Evolutionary conservation across 2,113 vertebrate genomes (phyloP).

Genomic region (Leucopsar rothschildi): DNA sequence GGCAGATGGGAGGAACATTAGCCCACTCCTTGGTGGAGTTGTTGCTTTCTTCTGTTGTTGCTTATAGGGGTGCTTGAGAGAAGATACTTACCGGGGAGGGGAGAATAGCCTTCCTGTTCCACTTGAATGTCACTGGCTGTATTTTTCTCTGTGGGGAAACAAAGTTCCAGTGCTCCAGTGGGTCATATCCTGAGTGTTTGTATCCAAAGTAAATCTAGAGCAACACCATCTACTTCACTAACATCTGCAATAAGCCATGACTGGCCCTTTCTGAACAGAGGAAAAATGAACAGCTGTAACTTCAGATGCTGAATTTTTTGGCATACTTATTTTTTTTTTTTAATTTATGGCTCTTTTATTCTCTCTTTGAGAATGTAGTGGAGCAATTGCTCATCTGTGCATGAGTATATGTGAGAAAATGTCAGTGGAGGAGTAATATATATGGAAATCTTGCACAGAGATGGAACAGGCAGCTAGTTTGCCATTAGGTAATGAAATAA

Average conservation of each 20-base stretch:
- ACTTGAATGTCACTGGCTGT: not conserved
- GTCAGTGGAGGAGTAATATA: not conserved
- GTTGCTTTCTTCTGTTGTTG: not conserved
- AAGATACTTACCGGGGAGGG: not conserved
- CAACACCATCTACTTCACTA: not conserved
- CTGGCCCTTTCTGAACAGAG: not conserved
- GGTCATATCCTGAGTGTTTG: not conserved
- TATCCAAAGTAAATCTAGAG: not conserved
- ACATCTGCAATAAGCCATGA: not conserved
- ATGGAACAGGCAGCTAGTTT: not conserved
- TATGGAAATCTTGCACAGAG: not conserved
- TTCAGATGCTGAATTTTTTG: conserved; percentile 1
- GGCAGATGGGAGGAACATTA: not conserved
- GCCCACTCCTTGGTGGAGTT: not conserved
- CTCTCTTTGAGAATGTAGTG: not conserved
- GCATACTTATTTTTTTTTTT: not conserved
- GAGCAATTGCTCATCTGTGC: not conserved
- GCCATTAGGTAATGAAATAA: not conserved
- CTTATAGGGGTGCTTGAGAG: not conserved
- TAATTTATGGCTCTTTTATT: not conserved
- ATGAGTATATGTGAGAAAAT: not conserved
- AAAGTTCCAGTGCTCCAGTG: accelerated
- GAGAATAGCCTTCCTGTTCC: not conserved
- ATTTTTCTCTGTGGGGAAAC: not conserved
- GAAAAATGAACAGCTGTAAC: not conserved